phyloP scores from a whole-genome alignment of 2,888 invertebrate genomes.

The Phlogophora meticulosa region DNA sequence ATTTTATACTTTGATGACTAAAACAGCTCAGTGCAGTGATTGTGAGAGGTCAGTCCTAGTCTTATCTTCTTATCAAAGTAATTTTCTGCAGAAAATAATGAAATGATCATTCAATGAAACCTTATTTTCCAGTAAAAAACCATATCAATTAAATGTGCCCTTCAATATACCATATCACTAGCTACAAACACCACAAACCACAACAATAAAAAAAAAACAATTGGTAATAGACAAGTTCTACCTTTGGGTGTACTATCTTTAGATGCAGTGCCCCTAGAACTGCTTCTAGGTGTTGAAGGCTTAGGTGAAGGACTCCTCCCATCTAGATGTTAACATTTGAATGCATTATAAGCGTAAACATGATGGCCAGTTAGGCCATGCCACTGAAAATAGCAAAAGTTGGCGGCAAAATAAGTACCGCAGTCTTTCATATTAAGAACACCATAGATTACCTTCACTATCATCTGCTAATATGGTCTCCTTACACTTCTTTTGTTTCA shows the following conservation, averaged over 20 bases:
- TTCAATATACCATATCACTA: constrained; percentile 21
- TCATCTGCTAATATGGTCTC: constrained; percentile 84
- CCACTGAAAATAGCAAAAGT: constrained; percentile 22
- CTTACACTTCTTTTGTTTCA: constrained; percentile 91
- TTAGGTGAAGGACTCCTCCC: constrained; percentile 85
- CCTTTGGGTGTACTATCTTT: constrained; percentile 89
- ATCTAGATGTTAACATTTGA: constrained; percentile 74
- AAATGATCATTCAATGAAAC: neutral
- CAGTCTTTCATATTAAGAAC: constrained; percentile 14
- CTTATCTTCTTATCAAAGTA: constrained; percentile 38
- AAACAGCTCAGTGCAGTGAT: constrained; percentile 14
- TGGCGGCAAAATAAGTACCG: constrained; percentile 20
- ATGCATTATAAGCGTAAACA: constrained; percentile 57
- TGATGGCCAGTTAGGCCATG: constrained; percentile 6
- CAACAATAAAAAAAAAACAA: constrained; percentile 34
- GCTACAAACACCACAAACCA: constrained; percentile 41
- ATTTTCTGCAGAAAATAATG: constrained; percentile 33
- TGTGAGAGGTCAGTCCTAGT: constrained; percentile 20
- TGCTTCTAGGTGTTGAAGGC: constrained; percentile 84
- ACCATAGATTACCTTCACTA: constrained; percentile 80
- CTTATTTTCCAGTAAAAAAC: neutral
- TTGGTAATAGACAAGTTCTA: constrained; percentile 69
- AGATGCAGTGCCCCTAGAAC: constrained; percentile 85
- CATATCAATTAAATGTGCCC: neutral
- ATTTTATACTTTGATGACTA: constrained; percentile 1